Evolutionary conservation across 2,797 vertebrate species (phyloP).

Genomic region (Apogon talboti): DNA sequence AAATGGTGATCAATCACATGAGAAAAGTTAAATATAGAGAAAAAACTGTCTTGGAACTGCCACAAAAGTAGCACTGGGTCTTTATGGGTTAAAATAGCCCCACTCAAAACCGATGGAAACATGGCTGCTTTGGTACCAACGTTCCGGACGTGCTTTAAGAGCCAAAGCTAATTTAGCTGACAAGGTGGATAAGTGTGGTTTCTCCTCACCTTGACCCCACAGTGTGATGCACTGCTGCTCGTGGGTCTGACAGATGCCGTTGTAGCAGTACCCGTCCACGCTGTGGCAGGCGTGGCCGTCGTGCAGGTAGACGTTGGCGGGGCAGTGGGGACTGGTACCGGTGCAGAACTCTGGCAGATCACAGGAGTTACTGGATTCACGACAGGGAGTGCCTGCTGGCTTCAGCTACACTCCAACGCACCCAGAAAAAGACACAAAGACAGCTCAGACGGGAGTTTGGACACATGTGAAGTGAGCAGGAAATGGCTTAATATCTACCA

Average conservation of each 20-base stretch:
- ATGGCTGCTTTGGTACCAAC: too few species aligned
- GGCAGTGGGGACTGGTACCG: conserved; percentile 90
- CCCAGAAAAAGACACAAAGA: conserved; percentile 4
- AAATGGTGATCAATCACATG: too few species aligned
- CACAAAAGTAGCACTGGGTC: too few species aligned
- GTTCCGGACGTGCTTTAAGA: too few species aligned
- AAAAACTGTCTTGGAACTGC: too few species aligned
- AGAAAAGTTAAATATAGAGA: too few species aligned
- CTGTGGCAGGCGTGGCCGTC: conserved; percentile 92
- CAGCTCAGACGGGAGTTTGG: not conserved
- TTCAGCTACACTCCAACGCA: conserved; percentile 84
- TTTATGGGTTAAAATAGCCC: too few species aligned
- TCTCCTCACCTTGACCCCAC: conserved; percentile 89
- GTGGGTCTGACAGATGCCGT: conserved; percentile 97
- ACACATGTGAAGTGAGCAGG: not conserved
- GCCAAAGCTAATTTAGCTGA: too few species aligned
- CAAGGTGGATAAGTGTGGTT: too few species aligned
- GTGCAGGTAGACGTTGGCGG: conserved; percentile 95
- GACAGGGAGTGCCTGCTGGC: conserved; percentile 89
- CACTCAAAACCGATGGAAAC: too few species aligned
- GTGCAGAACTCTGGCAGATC: conserved; percentile 98
- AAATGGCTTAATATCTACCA: not conserved
- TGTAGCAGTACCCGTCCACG: conserved; percentile 94
- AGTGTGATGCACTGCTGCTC: conserved; percentile 98
- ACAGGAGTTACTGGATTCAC: conserved; percentile 91